Percentiles rank a stretch among this genome's conserved stretches.
Evolutionary conservation across 2,797 vertebrate genomes (phyloP).

Genomic region (Clarias laeviceps): DNA sequence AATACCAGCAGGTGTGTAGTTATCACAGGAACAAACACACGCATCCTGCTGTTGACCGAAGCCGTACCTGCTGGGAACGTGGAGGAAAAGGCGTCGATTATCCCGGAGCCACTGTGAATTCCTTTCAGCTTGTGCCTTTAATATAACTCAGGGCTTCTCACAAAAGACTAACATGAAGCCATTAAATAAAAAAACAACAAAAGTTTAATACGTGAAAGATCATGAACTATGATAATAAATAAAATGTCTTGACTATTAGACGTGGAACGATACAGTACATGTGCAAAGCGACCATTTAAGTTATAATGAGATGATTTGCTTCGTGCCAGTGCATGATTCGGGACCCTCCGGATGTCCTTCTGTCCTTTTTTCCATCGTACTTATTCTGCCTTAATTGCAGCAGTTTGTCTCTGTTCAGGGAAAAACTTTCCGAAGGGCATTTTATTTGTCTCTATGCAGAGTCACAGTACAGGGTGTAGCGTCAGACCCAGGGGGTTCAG

Average conservation of each 20-base stretch:
- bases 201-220: not conserved
- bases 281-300: not conserved
- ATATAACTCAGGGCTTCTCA: not conserved
- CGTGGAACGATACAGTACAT: not conserved
- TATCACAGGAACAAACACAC: not conserved
- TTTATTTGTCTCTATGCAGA: conserved; percentile 14
- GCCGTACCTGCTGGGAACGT: conserved; percentile 26
- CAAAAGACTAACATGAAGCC: not conserved
- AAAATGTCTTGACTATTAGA: not conserved
- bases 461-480: conserved; percentile 8
- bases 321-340: not conserved
- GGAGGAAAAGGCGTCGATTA: conserved; percentile 21
- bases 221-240: not conserved
- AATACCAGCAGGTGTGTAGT: conserved; percentile 24
- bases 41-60: conserved; percentile 37
- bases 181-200: not conserved
- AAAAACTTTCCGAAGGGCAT: conserved; percentile 5
- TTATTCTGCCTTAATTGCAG: conserved; percentile 17
- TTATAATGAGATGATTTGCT: not conserved
- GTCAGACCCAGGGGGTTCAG: conserved; percentile 11
- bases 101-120: not conserved
- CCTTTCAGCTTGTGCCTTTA: conserved; percentile 1
- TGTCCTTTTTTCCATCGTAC: not conserved
- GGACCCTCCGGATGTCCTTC: not conserved
- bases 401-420: conserved; percentile 28